A percentile compares a stretch with the other conserved stretches of the same genome.
Conservation (phyloP, 2,797 vertebrate genomes). For the Tympanoctomys barrerae region DNA sequence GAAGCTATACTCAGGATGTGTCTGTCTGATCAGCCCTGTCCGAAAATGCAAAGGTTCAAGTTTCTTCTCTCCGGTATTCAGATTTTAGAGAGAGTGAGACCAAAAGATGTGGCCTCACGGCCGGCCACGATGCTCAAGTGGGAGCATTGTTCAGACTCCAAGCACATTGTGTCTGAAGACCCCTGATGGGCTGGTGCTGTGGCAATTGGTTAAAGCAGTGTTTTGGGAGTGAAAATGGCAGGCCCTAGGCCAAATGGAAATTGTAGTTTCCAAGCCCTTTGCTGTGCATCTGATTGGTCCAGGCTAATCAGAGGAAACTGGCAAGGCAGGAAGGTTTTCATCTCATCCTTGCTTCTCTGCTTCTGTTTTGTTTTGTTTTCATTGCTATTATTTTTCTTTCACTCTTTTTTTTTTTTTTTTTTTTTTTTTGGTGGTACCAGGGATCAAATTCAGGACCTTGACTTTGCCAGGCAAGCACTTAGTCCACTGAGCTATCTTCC, state of each 20-base stretch:
- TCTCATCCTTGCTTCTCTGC: conserved; percentile 58
- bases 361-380: conserved; percentile 50
- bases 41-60: background rate
- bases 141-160: background rate
- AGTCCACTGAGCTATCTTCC: no score
- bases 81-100: background rate
- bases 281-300: conserved; percentile 63
- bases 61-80: background rate
- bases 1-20: background rate
- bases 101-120: background rate
- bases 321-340: conserved; percentile 69
- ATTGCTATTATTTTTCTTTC: background rate
- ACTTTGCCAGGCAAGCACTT: no score
- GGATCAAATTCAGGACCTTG: no score
- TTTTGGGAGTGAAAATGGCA: conserved; percentile 85
- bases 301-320: conserved; percentile 60
- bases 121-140: background rate
- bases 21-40: background rate
- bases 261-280: conserved; percentile 71
- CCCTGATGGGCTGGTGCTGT: conserved; percentile 23
- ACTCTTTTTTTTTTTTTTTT: background rate
- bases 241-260: conserved; percentile 75
- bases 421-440: no score
- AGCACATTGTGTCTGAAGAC: conserved; percentile 67
- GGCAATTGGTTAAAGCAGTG: conserved; percentile 78